A percentile compares a stretch with the other conserved stretches of the same genome.
Conservation (phyloP, 2,797 vertebrate genomes). For the Spizella passerina region DNA sequence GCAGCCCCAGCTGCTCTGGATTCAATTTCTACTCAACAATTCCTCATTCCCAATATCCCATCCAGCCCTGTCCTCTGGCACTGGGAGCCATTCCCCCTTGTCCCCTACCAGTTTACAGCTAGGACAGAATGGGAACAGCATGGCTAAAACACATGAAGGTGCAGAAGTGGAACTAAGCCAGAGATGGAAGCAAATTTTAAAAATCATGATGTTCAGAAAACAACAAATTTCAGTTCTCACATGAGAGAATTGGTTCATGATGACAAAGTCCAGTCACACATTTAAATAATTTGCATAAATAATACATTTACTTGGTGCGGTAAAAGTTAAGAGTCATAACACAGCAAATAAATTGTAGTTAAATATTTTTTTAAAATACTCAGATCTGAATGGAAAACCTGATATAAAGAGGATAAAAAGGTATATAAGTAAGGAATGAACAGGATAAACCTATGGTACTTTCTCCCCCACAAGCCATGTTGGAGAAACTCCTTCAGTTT, state of each 20-base stretch:
- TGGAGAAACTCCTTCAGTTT: not conserved
- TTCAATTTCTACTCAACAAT: too few species aligned
- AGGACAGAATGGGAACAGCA: not conserved
- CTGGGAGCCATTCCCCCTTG: not conserved
- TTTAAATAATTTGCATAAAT: not conserved
- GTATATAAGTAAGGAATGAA: not conserved
- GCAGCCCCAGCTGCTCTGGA: not conserved
- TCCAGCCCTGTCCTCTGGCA: not conserved
- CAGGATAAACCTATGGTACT: too few species aligned
- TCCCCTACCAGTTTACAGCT: not conserved
- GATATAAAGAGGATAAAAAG: not conserved
- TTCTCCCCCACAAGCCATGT: not conserved
- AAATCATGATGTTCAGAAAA: not conserved
- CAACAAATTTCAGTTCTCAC: not conserved
- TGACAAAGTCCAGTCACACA: not conserved
- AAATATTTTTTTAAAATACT: not conserved
- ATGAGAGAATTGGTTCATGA: not conserved
- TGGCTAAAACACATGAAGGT: not conserved
- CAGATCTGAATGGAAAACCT: not conserved
- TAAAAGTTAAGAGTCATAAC: not conserved
- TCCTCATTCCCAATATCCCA: not conserved
- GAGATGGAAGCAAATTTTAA: not conserved
- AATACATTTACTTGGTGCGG: not conserved
- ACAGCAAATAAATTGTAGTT: not conserved
- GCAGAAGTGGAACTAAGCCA: not conserved